Evolutionary conservation across 1,140 invertebrate species (phyloP), one percentile per base, ranked within the genome.

Genomic region (Leptinotarsa lineolata): DNA sequence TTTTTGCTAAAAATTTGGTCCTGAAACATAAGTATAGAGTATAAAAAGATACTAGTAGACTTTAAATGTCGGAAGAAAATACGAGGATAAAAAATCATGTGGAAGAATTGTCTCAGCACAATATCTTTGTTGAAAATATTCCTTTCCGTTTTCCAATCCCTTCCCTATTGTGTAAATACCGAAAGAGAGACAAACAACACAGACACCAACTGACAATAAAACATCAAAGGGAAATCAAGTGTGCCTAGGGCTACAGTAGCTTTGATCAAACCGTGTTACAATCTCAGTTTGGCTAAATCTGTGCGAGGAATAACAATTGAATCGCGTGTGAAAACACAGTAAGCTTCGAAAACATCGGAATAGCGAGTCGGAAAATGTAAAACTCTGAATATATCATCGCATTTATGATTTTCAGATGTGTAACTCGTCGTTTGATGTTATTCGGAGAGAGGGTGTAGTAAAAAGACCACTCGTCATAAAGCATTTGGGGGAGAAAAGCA

Each of bases 211-310:
- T 72, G 75, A 77, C 75, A 77, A 74, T 74, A 69, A 66, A 70
- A 77, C 72, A 77, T 77, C 75, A 77, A 77, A 77, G 75, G 60
- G 73, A 77, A 77, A 77, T 77, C 75, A 77, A 77, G 72, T 70
- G 48, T 74, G 70, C 75, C 75, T 18, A 44, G 73, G 69, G 74
- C 68, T 70, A 54, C 44, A 20, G 71, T 20, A 13, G 58, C 77
- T 79, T 79, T 79, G 77, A 79, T 79, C 77, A 72, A 46, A 72
- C 68, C 24, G 63, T 75, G 77, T 78, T 72, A 77, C 77, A 77
- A 79, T 77, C 76, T 74, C 74, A 64, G 73, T 68, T 65, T 45
- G 22, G n/a, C 60, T 60, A 70, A 70, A 73, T 78, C 76, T 76
- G 75, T 71, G 75, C 72, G 67, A 54, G 54, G 73, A 77, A 77